Conservation (phyloP, 2,797 vertebrate genomes). For the Cirrhinus molitorella region DNA sequence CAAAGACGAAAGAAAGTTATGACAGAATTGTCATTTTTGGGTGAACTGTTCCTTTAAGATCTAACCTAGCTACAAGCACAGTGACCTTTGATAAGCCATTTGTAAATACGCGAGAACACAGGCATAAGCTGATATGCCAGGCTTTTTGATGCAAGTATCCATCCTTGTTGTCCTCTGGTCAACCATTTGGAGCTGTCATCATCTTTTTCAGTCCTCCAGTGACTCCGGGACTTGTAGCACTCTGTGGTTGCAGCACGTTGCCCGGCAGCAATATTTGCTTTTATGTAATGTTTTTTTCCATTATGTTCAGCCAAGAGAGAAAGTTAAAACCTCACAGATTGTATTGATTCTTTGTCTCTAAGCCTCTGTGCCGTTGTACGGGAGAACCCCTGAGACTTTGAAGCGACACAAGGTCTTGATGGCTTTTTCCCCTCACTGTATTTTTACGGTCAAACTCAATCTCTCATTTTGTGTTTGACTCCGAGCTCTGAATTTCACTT, state of each 20-base stretch:
- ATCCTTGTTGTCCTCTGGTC: slow-evolving; percentile 28
- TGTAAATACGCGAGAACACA: slow-evolving; percentile 27
- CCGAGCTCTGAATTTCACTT: slow-evolving; percentile 42
- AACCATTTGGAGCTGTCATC: slow-evolving; percentile 49
- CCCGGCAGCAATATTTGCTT: slow-evolving; percentile 72
- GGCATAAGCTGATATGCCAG: slow-evolving; percentile 18
- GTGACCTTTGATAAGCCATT: slow-evolving; percentile 18
- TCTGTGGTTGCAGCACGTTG: slow-evolving; percentile 41
- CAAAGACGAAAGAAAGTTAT: not conserved
- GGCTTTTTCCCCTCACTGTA: slow-evolving; percentile 64
- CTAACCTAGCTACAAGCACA: not conserved
- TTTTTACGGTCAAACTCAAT: slow-evolving; percentile 59
- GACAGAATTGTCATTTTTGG: not conserved
- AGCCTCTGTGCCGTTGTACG: slow-evolving; percentile 68
- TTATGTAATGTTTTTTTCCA: slow-evolving; percentile 75
- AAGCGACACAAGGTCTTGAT: slow-evolving; percentile 66
- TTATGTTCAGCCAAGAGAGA: slow-evolving; percentile 72
- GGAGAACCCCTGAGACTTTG: slow-evolving; percentile 66
- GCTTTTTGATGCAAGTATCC: slow-evolving; percentile 34
- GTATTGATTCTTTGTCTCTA: slow-evolving; percentile 79
- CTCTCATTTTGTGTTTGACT: slow-evolving; percentile 54
- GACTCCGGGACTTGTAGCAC: slow-evolving; percentile 39
- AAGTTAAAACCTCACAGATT: slow-evolving; percentile 69
- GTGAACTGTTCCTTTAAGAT: not conserved
- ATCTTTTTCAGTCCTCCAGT: slow-evolving; percentile 31